Base-by-base conservation (phyloP, 2,797 vertebrate genomes). In the Paratrypauchen microcephalus region DNA sequence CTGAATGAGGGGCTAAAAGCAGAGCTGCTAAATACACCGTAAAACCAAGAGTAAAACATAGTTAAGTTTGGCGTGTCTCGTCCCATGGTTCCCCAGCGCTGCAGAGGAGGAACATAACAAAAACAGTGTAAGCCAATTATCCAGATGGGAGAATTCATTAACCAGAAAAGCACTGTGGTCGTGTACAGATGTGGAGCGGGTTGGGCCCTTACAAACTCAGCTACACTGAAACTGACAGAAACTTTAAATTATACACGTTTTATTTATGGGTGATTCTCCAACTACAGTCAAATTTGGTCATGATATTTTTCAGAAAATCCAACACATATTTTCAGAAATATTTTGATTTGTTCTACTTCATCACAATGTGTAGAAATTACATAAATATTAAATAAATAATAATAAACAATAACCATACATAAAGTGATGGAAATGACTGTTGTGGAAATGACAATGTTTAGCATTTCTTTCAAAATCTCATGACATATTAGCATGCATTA, bases 51-150 rank as follows among this genome's bases (percentile, higher is more conserved):
- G 56, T 57, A 28, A 15, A 57, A 60, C 30, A n/a, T 11, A 24
- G 41, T 19, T n/a, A 59, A 5, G 60, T 78, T 66, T 75, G 55
- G 52, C 69, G 65, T 57, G 71, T 66, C 73, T 70, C 50, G 68
- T 68, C 73, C 69, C 39, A 8, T 7, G 26, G 48, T 75, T 70
- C 71, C 41, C 58, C 63, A 28, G 68, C 54, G 18, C 68, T 11
- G 66, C 52, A 12, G 21, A 26, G n/a, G 62, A 39, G 60, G 60
- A 72, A 73, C 79, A 73, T 66, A 83, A 80, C 74, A 75, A 78
- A 76, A 26, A 65, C 57, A 74, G 57, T 16, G 21, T 3, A 0
- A 61, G 69, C 30, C 66, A 68, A 62, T 80, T 52, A 72, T 36
- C 67, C 45, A 69, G 72, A 52, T 59, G 26, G 56, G 56, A 55